phyloP scores from a whole-genome alignment of 2,113 vertebrate species.

The Pseudopipra pipra region DNA sequence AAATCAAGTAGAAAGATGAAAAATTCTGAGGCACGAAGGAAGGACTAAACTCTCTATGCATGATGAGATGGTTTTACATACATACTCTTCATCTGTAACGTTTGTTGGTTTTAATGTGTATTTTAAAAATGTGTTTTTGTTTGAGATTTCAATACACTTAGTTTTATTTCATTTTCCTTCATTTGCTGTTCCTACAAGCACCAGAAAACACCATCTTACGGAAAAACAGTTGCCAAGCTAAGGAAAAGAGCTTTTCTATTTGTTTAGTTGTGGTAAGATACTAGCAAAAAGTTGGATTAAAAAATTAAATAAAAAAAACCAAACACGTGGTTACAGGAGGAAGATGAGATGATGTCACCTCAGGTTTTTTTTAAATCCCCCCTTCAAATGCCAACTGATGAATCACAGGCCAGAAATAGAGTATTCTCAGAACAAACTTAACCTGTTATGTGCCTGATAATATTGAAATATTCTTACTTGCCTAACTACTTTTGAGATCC shows the following conservation, averaged over 20 bases:
- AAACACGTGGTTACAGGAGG: neutral
- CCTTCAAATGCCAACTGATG: neutral
- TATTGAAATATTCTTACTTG: neutral
- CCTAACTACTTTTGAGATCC: neutral
- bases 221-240: neutral
- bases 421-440: neutral
- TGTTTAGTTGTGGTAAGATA: neutral
- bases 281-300: neutral
- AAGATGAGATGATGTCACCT: neutral
- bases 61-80: neutral
- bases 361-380: neutral
- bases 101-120: neutral
- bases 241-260: neutral
- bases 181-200: neutral
- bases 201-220: neutral
- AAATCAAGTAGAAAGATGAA: neutral
- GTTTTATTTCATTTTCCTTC: neutral
- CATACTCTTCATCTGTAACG: neutral
- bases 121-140: neutral
- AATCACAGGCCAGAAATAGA: neutral
- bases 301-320: neutral
- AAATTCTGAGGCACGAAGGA: neutral
- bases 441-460: neutral
- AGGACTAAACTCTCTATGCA: neutral
- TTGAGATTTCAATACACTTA: neutral